These are phyloP conservation scores for Callaeas wilsoni DNA, from an alignment of 2,113 vertebrate species.

Conservation along the genomic window DNA sequence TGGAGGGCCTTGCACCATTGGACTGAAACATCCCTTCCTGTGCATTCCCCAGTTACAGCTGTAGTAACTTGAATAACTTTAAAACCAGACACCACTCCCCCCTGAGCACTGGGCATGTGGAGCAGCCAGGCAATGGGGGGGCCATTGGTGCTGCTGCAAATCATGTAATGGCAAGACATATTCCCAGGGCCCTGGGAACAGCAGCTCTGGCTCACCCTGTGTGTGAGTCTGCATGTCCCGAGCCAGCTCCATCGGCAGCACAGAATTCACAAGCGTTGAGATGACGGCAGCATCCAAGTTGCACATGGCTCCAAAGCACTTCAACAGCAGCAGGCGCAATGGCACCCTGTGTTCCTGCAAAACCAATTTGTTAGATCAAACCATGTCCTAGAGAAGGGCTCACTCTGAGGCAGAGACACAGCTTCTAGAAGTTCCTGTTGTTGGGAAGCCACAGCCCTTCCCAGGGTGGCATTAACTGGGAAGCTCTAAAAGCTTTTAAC, in stretches of 20 bases:
- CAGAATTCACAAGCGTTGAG: conserved; percentile 91
- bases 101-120: accelerated
- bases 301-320: conserved; percentile 98
- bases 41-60: not conserved
- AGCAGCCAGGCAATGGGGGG: not conserved
- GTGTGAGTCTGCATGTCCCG: conserved; percentile 92
- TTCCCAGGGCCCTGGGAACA: not conserved
- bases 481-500: not conserved
- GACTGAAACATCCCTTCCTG: not conserved
- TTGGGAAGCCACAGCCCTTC: not conserved
- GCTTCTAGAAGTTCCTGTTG: not conserved
- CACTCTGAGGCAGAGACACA: not conserved
- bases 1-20: not conserved
- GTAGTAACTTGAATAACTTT: not conserved
- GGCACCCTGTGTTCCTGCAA: conserved; percentile 89
- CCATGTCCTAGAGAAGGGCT: not conserved
- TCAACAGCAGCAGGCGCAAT: conserved; percentile 87
- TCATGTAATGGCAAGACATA: accelerated
- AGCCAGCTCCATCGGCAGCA: conserved; percentile 95
- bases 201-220: conserved; percentile 74
- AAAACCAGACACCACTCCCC: not conserved
- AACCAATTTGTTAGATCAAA: not conserved
- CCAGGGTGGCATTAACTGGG: not conserved
- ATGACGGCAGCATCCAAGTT: conserved; percentile 88
- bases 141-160: not conserved